Conservation (phyloP, 2,113 vertebrate genomes). For the Labrus mixtus region DNA sequence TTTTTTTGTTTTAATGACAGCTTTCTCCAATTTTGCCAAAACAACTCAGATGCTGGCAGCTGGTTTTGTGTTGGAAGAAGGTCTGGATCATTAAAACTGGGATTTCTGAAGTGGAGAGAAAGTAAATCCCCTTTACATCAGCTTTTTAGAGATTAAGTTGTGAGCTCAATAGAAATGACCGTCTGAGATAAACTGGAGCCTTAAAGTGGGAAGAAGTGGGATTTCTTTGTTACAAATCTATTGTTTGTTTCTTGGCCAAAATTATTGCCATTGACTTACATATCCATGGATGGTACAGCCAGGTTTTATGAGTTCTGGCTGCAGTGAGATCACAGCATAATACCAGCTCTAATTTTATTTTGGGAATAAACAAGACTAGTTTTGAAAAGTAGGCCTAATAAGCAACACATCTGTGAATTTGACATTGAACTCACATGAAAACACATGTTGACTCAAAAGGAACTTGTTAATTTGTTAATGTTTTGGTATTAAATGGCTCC, state of each 20-base stretch:
- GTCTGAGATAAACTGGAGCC: not conserved
- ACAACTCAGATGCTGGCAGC: not conserved
- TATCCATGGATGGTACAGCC: no score
- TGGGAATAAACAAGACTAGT: no score
- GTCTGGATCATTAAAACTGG: conserved; percentile 9
- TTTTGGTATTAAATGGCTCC: not conserved
- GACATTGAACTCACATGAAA: not conserved
- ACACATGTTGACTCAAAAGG: not conserved
- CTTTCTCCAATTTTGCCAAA: conserved; percentile 23
- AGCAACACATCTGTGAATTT: no score
- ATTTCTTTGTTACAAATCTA: no score
- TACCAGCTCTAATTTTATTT: not conserved
- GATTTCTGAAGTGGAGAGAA: conserved; percentile 3
- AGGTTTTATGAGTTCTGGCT: not conserved
- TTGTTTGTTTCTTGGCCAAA: not conserved
- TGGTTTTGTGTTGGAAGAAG: not conserved
- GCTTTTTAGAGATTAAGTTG: not conserved
- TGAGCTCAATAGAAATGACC: not conserved
- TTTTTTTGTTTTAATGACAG: conserved; percentile 9
- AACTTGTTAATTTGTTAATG: not conserved
- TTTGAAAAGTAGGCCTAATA: no score
- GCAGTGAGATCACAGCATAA: not conserved
- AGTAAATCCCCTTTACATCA: not conserved
- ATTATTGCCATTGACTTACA: not conserved
- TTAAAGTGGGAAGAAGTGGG: no score